Conservation (phyloP, 2,797 vertebrate species). For the Coccyzus lansbergi region DNA sequence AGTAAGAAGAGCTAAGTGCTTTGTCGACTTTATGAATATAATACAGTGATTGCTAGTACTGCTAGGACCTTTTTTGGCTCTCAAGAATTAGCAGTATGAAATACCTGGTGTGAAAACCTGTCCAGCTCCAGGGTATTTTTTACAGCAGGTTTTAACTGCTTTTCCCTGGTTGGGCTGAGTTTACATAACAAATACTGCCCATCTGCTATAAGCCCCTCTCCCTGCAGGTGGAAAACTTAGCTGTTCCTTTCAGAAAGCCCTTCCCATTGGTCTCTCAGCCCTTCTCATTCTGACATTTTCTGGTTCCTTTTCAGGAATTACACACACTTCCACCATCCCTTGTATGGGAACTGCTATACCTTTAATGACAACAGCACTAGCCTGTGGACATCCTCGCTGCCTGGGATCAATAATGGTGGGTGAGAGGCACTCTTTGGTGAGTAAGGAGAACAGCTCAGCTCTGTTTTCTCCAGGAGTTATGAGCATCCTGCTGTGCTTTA, state of each 20-base stretch:
- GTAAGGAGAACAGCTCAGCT: background rate
- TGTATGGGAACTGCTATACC: conserved; percentile 85
- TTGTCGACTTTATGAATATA: background rate
- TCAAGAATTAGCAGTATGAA: background rate
- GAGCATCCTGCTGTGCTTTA: background rate
- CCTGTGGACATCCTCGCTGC: conserved; percentile 80
- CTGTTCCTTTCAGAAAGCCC: background rate
- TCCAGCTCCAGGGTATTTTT: background rate
- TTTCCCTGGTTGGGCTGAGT: background rate
- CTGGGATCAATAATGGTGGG: conserved; percentile 82
- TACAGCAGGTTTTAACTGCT: conserved; percentile 20
- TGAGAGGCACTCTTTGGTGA: conserved; percentile 36
- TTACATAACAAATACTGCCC: conserved; percentile 43
- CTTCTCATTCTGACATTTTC: background rate
- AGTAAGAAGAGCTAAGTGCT: background rate
- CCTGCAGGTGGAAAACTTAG: background rate
- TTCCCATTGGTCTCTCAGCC: background rate
- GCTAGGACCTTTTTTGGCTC: background rate
- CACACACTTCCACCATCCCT: conserved; percentile 80
- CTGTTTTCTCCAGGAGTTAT: background rate
- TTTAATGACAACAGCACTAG: conserved; percentile 79
- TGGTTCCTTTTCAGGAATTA: conserved; percentile 75
- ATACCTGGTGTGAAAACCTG: background rate
- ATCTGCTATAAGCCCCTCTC: conserved; percentile 24
- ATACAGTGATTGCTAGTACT: background rate